Evolutionary conservation across 2,113 vertebrate species (phyloP).

Genomic region (Falcunculus frontatus): DNA sequence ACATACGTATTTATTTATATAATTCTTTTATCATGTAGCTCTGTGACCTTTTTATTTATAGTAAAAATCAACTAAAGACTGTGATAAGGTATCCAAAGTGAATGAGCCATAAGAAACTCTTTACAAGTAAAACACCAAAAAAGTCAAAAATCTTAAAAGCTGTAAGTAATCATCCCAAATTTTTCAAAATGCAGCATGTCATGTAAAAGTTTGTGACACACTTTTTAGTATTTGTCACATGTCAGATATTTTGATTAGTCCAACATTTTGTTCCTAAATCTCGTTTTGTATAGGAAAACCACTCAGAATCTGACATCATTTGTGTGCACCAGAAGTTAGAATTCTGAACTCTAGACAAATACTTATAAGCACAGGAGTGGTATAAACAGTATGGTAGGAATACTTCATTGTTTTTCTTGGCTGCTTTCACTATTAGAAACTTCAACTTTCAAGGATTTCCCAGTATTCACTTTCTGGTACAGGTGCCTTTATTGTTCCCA

Average conservation of each 20-base stretch:
- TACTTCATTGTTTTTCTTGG: not conserved
- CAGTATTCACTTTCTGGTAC: not conserved
- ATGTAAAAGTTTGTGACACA: not conserved
- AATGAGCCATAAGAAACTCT: not conserved
- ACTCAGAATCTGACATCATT: not conserved
- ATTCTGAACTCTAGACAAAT: not conserved
- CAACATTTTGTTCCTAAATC: not conserved
- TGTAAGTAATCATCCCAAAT: not conserved
- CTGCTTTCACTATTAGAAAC: not conserved
- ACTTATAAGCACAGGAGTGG: not conserved
- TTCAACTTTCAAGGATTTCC: not conserved
- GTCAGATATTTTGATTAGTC: not conserved
- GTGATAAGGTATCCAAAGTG: not conserved
- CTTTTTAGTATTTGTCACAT: not conserved
- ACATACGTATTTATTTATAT: not conserved
- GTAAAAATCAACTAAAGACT: not conserved
- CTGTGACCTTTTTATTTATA: not conserved
- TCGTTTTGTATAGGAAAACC: not conserved
- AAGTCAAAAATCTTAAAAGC: not conserved
- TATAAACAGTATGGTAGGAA: not conserved
- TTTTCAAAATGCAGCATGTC: not conserved
- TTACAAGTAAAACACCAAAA: not conserved
- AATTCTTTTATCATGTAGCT: not conserved
- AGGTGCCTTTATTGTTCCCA: not conserved
- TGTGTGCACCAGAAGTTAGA: not conserved